A percentile compares a stretch with the other conserved stretches of the same genome.
Evolutionary conservation across 2,888 invertebrate species (phyloP).

Genomic region (Ellobium chinense): DNA sequence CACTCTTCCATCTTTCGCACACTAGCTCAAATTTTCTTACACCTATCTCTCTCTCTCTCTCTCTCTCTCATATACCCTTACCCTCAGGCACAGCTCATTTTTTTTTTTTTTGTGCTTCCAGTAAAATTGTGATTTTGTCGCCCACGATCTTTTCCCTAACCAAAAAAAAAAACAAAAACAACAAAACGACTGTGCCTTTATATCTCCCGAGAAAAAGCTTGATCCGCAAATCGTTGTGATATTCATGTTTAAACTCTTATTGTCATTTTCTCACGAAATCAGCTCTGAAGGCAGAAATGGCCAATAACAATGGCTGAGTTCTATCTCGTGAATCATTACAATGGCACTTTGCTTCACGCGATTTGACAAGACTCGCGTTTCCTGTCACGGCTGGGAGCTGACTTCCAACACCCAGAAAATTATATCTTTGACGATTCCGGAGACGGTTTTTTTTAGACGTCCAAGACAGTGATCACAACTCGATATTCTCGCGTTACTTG

Average conservation of each 20-base stretch:
- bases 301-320: constrained; percentile 28
- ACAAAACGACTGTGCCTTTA: too few relatives aligned
- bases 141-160: too few relatives aligned
- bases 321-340: constrained; percentile 28
- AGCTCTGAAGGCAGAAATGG: background rate
- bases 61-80: too few relatives aligned
- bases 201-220: background rate
- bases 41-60: too few relatives aligned
- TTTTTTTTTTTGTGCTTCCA: too few relatives aligned
- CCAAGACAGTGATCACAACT: constrained; percentile 17
- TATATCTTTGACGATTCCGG: constrained; percentile 20
- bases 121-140: too few relatives aligned
- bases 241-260: constrained; percentile 16
- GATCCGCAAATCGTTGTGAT: background rate
- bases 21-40: too few relatives aligned
- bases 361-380: constrained; percentile 23
- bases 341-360: constrained; percentile 13
- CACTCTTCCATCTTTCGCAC: too few relatives aligned
- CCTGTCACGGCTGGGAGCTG: constrained; percentile 14
- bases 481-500: constrained; percentile 32
- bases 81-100: too few relatives aligned
- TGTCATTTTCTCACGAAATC: constrained; percentile 12
- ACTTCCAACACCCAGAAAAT: constrained; percentile 33
- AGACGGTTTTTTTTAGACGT: constrained; percentile 11
- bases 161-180: too few relatives aligned